A percentile compares a stretch with the other conserved stretches of the same genome.
Conservation (phyloP, 2,113 vertebrate genomes). For the Clinocottus analis region DNA sequence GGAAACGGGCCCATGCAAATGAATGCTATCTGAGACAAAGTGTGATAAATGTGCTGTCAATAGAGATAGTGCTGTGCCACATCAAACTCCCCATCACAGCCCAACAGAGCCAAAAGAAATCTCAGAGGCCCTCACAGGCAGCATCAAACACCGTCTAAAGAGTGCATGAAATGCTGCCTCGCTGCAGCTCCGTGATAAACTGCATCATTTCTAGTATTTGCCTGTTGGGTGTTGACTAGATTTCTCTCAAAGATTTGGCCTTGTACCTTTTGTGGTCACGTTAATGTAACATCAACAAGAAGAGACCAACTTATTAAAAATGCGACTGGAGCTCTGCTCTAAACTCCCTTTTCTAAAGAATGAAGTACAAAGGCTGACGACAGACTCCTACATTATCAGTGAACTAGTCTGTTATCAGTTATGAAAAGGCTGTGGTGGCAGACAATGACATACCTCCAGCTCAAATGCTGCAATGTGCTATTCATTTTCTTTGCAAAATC, state of each 20-base stretch:
- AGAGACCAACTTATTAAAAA: background rate
- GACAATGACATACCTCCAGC: constrained; percentile 56
- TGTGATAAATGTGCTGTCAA: constrained; percentile 79
- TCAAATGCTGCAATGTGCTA: constrained; percentile 39
- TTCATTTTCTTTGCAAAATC: constrained; percentile 59
- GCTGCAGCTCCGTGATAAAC: constrained; percentile 42
- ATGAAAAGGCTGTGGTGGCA: constrained; percentile 49
- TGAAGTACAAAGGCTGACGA: constrained; percentile 28
- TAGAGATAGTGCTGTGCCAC: constrained; percentile 64
- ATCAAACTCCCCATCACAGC: constrained; percentile 57
- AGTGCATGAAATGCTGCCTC: constrained; percentile 33
- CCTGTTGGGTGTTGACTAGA: background rate
- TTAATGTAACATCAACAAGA: background rate
- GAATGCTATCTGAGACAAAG: constrained; percentile 71
- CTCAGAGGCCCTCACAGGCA: constrained; percentile 46
- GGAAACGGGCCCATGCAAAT: constrained; percentile 73
- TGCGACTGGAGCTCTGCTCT: background rate
- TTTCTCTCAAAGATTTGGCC: constrained; percentile 10
- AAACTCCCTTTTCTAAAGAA: constrained; percentile 23
- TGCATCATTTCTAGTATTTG: constrained; percentile 16
- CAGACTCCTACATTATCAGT: constrained; percentile 40
- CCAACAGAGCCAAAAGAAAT: constrained; percentile 48
- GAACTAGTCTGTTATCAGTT: constrained; percentile 46
- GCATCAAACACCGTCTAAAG: constrained; percentile 39
- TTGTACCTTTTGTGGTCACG: constrained; percentile 1